Evolutionary conservation across 2,888 invertebrate species (phyloP).

Genomic region (Thecocarcelia acutangulata): DNA sequence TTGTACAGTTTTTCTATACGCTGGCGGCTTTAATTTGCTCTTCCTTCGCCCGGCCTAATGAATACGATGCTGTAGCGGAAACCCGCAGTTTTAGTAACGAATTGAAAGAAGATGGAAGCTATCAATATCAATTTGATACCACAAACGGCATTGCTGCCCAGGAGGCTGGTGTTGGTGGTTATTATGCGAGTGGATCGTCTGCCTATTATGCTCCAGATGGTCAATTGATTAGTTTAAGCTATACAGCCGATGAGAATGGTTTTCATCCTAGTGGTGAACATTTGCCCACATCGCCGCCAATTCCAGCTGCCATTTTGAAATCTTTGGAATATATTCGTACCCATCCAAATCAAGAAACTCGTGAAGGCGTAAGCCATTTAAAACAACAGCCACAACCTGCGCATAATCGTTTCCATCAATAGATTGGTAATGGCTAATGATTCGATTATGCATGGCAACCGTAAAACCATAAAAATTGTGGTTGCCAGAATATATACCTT

Average conservation of each 20-base stretch:
- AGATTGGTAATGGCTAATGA: too few relatives aligned
- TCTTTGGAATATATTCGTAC: conserved; percentile 79
- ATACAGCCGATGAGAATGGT: conserved; percentile 84
- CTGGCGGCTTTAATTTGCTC: conserved; percentile 72
- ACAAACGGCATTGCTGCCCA: conserved; percentile 84
- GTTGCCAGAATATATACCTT: too few relatives aligned
- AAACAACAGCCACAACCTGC: conserved; percentile 44
- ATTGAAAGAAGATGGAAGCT: conserved; percentile 81
- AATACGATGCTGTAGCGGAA: conserved; percentile 76
- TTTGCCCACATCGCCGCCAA: conserved; percentile 80
- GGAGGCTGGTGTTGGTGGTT: conserved; percentile 83
- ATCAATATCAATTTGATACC: conserved; percentile 82
- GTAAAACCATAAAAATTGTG: too few relatives aligned
- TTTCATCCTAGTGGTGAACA: conserved; percentile 82
- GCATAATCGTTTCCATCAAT: conserved; percentile 43
- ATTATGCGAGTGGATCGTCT: conserved; percentile 83
- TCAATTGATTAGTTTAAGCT: conserved; percentile 79
- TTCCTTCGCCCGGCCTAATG: conserved; percentile 74
- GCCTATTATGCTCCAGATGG: conserved; percentile 84
- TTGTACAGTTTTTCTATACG: conserved; percentile 71
- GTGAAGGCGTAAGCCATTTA: conserved; percentile 68
- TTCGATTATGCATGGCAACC: too few relatives aligned
- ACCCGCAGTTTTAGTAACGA: conserved; percentile 80
- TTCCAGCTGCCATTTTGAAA: conserved; percentile 77
- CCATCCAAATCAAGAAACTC: conserved; percentile 78